Conservation (phyloP, 2,113 vertebrate genomes). For the Oncorhynchus masou region DNA sequence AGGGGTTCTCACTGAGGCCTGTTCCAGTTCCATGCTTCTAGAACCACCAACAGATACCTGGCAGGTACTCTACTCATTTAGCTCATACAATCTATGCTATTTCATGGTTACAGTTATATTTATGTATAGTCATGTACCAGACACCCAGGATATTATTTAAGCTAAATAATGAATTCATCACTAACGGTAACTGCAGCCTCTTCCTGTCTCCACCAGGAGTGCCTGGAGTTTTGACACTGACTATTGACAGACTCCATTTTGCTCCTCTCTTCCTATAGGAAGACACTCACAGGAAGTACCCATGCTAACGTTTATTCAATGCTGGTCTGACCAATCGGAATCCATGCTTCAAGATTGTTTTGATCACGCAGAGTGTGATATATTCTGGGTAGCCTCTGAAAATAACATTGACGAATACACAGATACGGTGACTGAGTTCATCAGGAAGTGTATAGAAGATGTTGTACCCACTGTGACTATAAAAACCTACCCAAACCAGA, state of each 20-base stretch:
- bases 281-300: too few relatives aligned
- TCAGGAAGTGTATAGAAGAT: too few relatives aligned
- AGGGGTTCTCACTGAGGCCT: slow-evolving; percentile 13
- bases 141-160: background rate
- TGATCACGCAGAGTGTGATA: too few relatives aligned
- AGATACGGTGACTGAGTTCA: too few relatives aligned
- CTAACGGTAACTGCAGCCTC: background rate
- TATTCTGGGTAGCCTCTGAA: too few relatives aligned
- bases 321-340: too few relatives aligned
- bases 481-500: too few relatives aligned
- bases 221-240: slow-evolving; percentile 65
- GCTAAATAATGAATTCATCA: background rate
- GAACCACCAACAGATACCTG: slow-evolving; percentile 42
- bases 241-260: slow-evolving; percentile 55
- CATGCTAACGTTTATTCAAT: too few relatives aligned
- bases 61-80: slow-evolving; percentile 58
- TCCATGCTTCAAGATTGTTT: too few relatives aligned
- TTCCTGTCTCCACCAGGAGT: slow-evolving; percentile 54
- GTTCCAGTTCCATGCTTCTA: background rate
- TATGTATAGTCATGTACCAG: background rate
- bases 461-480: too few relatives aligned
- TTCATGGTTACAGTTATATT: background rate
- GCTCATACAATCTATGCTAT: background rate
- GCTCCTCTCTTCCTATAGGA: too few relatives aligned
- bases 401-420: too few relatives aligned